Evolutionary conservation across 2,113 vertebrate genomes (phyloP), one percentile per base, ranked within the genome.

Genomic region (Oreochromis spilurus): DNA sequence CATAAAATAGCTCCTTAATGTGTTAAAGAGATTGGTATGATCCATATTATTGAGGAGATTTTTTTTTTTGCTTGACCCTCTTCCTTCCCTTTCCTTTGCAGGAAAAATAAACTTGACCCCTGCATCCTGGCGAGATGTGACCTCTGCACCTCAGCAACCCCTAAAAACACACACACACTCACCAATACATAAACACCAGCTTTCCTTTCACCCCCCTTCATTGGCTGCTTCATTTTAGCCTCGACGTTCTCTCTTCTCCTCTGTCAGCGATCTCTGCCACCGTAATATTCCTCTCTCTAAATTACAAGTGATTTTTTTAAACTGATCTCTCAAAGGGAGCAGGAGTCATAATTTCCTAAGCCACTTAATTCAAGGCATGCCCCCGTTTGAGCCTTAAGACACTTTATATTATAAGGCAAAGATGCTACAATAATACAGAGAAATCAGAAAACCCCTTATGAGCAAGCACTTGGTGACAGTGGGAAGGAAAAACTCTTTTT

Each of bases 21-120:
- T 24, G 21, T 70, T 16, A 45, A 24, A 43, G 21, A 72, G 36
- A 43, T 70, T 65, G 60, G 17, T 36, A 36, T 34, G 60, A 65
- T 65, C 31, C 31, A 65, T 65, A 38, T 38, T 65, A 38, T n/a
- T 38, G 12, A 65, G 17, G 17, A 65, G 16, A 11, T 36, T 21
- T 4, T 11, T 34, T 19, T 38, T 84, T 85, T 85, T 87, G 24
- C 19, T 82, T 84, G 38, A 55, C 24, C 72, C 78, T 52, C 83
- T 79, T 80, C 70, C 65, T 70, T 84, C 58, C 26, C 3, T 72
- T 83, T 81, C 55, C 55, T 85, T 77, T 55, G 84, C 84, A 94
- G 93, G 91, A 95, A 95, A 96, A 96, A 96, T 96, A 96, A 96
- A 96, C 96, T 96, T 96, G 95, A 96, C 95, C 94, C 81, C 52